These are phyloP conservation scores for Aporrectodea caliginosa DNA, from an alignment of 1,140 invertebrate genomes.

Conservation along the genomic window DNA sequence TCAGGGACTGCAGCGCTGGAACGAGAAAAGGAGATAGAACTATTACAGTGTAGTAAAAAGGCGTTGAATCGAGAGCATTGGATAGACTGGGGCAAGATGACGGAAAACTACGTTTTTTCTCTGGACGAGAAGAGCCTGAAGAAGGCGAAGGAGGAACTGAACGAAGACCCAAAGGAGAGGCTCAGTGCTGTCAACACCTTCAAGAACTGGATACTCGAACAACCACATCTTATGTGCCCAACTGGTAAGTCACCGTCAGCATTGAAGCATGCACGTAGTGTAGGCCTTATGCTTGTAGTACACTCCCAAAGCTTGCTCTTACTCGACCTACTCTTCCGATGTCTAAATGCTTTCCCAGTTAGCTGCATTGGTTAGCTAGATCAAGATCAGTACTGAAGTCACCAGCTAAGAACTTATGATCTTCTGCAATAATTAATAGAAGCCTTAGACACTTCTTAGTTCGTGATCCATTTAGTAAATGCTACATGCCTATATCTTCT, in stretches of 20 bases:
- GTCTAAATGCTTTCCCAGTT: not conserved
- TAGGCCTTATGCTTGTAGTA: not conserved
- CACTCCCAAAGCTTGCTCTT: not conserved
- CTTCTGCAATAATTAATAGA: not conserved
- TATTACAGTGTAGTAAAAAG: too few species aligned
- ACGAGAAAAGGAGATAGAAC: too few species aligned
- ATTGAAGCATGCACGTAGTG: not conserved
- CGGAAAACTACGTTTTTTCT: not conserved
- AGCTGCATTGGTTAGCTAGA: not conserved
- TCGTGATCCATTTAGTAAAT: too few species aligned
- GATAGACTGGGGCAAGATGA: too few species aligned
- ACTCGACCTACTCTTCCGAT: not conserved
- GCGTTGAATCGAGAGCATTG: too few species aligned
- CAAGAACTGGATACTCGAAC: constrained; percentile 33
- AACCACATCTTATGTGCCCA: constrained; percentile 34
- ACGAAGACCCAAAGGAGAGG: constrained; percentile 39
- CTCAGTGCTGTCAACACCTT: constrained; percentile 32
- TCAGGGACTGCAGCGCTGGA: too few species aligned
- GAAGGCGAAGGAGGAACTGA: constrained; percentile 38
- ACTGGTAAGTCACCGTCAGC: constrained; percentile 31
- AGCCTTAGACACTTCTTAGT: too few species aligned
- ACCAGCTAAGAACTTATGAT: not conserved
- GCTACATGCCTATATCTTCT: too few species aligned
- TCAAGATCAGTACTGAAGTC: not conserved
- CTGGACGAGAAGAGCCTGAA: constrained; percentile 26